Evolutionary conservation across 2,113 vertebrate species (phyloP), one percentile per base, ranked within the genome.

Genomic region (Campylomormyrus numenius): DNA sequence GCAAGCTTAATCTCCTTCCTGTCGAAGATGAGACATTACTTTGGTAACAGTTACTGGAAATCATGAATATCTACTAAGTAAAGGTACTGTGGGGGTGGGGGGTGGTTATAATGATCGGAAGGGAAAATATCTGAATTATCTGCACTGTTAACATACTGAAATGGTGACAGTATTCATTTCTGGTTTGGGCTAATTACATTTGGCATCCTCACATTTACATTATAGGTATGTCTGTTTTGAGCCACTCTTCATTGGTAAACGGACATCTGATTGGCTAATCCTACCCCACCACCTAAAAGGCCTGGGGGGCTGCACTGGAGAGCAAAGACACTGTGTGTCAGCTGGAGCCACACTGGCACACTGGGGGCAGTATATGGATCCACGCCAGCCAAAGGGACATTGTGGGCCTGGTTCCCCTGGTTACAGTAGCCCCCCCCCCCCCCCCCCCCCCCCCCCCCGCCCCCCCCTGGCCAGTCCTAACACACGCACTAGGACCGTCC

Each of bases 321-420:
- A 97, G 97, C 17, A 98, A 98, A 93, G 95, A 98, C 35, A 97
- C 99, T 93, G 96, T 96, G 0, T 99, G 98, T 98, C 97, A 98
- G 92, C 96, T 98, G 13, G 97, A 98, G 42, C 89, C 93, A 35
- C 92, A 90, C 90, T 94, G 93, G 0, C 94, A 94, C 0, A 19
- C 95, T 97, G 24, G 98, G 84, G 98, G 96, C 0, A 94, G 97
- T 91, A 98, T 98, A 94, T 96, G 96, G 93, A 97, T 99, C 94
- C 97, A 97, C 1, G 95, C 98, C 1, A 97, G 94, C 89, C 97
- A 96, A 93, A 97, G 97, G 94, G 97, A 98, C 48, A 93, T 98
- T 92, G 94, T 97, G 0, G 97, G 96, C 39, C 90, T 99, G 88
- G 95, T 98, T 13, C 97, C 98, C 0, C 95, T 99, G 83, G 96